These are phyloP conservation scores for Holotrichia oblita DNA, from an alignment of 1,140 invertebrate species.

Conservation along the genomic window DNA sequence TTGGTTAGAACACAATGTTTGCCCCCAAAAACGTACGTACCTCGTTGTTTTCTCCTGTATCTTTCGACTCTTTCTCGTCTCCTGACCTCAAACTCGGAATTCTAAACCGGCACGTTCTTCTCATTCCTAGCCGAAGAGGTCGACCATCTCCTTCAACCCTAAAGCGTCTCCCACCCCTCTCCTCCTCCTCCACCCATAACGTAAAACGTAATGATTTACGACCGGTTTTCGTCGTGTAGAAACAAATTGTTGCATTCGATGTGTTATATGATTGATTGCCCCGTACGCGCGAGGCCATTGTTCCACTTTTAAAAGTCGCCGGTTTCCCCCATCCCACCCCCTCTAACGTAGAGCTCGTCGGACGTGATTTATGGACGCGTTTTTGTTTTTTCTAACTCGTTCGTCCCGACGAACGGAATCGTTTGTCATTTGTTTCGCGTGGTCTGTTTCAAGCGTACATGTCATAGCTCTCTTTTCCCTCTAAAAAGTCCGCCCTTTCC, in stretches of 20 bases:
- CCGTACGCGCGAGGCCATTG: constrained; percentile 3
- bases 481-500: neutral
- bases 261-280: constrained; percentile 13
- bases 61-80: neutral
- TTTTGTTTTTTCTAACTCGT: constrained; percentile 20
- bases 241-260: constrained; percentile 17
- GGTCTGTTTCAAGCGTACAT: neutral
- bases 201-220: constrained; percentile 16
- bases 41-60: neutral
- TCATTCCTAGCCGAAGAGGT: neutral
- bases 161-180: neutral
- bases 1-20: neutral
- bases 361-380: constrained; percentile 15
- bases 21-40: neutral
- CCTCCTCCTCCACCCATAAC: neutral
- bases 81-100: neutral
- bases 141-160: neutral
- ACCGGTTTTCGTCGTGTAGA: neutral
- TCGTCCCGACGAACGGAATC: constrained; percentile 10
- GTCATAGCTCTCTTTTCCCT: neutral
- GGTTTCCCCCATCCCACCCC: neutral
- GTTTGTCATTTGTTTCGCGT: constrained; percentile 20
- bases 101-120: neutral
- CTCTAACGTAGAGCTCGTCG: neutral
- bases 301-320: neutral